A percentile compares a stretch with the other conserved stretches of the same genome.
Conservation (phyloP, 2,113 vertebrate species). For the Physeter macrocephalus region DNA sequence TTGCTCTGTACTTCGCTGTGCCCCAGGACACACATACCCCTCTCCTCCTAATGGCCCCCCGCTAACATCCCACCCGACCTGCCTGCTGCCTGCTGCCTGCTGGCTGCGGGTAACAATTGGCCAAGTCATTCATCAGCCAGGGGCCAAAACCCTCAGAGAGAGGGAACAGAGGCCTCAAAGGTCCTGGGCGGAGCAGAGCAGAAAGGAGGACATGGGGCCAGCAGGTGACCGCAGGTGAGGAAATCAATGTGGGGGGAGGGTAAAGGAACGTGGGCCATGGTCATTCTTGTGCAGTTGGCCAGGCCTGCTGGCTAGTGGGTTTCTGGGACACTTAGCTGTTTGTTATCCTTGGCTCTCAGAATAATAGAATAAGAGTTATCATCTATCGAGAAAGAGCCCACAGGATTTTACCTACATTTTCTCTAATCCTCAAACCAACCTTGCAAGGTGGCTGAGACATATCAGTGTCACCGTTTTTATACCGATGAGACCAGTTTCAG, state of each 20-base stretch:
- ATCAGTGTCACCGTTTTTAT: not conserved
- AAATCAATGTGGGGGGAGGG: fast-evolving
- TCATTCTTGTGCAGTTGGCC: not conserved
- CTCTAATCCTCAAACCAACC: not conserved
- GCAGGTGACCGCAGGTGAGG: not conserved
- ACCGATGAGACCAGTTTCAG: not conserved
- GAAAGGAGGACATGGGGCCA: not conserved
- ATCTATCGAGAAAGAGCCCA: not conserved
- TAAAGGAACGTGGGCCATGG: not conserved
- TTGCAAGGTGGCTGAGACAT: not conserved
- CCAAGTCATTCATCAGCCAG: conserved; percentile 59
- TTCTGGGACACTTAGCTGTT: not conserved
- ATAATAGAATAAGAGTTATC: not conserved
- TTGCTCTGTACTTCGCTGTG: not conserved
- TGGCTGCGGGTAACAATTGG: not conserved
- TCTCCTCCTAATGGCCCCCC: conserved; percentile 53
- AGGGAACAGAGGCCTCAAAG: not conserved
- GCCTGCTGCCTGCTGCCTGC: not conserved
- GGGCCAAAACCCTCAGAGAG: not conserved
- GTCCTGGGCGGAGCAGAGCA: not conserved
- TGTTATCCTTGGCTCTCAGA: not conserved
- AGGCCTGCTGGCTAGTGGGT: not conserved
- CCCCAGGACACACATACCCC: not conserved
- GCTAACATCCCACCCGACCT: not conserved
- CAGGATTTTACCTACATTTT: not conserved